Evolutionary conservation across 1,140 invertebrate species (phyloP), one percentile per base, ranked within the genome.

Genomic region (Bombus superbus): DNA sequence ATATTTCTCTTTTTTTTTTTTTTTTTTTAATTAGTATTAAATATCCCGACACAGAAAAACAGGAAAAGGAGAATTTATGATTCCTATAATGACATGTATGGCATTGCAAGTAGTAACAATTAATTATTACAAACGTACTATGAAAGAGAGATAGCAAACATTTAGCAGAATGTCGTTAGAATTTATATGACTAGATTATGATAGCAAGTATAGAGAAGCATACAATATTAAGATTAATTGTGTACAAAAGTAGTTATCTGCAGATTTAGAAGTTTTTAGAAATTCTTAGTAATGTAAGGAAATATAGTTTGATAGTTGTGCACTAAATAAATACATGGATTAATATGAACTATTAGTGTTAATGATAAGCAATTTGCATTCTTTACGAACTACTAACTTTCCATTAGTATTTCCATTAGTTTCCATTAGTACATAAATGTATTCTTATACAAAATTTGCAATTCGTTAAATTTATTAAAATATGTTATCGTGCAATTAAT

Each of bases 131-230:
- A 80, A 85, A 86, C 68, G 74, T 85, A 89, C 83, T 83, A 85
- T 44, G 81, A 79, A 89, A 85, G 87, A 75, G 81, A 86, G 87
- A 74, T 73, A 89, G 74, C 75, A 87, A 64, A 90, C 77, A 87
- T 81, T 79, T 81, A 72, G 85, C 87, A 76, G 57, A 81, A 44
- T 81, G 40, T 86, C 32, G 53, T 53, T 66, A 76, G 40, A 64
- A 57, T 75, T 62, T 38, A 47, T 25, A 44, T 71, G 47, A 79
- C 22, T 85, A 71, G 11, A 64, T 75, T 68, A 44, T 85, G 35
- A 73, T 35, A 66, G 42, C n/a, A 75, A 74, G 75, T 81, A 25
- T 81, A 75, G 32, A 57, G 4, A 86, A 86, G 84, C 83, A 80
- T 72, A 42, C 73, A 38, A 57, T 57, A 75, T 57, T 73, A 81